Percentiles rank a stretch among this genome's conserved stretches.
Evolutionary conservation across 2,113 vertebrate genomes (phyloP).

Genomic region (Periophthalmus modestus): DNA sequence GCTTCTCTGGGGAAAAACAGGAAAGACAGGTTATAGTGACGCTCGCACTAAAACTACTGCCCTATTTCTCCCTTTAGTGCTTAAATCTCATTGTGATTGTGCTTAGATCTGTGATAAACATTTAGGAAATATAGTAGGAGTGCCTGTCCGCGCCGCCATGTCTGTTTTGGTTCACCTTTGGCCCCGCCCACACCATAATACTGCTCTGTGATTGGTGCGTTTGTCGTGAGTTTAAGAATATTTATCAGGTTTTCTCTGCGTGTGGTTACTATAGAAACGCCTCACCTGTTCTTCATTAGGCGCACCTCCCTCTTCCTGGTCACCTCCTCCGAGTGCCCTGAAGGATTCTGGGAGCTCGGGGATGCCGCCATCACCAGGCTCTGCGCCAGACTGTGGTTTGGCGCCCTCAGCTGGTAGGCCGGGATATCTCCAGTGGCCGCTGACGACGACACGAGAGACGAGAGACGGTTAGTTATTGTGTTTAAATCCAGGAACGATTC

Average conservation of each 20-base stretch:
- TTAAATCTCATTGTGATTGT: no score
- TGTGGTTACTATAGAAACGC: neutral
- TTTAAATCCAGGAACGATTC: no score
- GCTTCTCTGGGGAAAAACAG: conserved; percentile 87
- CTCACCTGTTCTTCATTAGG: conserved; percentile 92
- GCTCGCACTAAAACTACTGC: no score
- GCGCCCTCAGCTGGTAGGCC: conserved; percentile 90
- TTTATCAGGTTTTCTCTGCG: no score
- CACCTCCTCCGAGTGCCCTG: conserved; percentile 85
- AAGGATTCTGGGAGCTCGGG: conserved; percentile 83
- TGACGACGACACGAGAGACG: conserved; percentile 41
- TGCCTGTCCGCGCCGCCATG: no score
- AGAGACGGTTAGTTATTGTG: neutral
- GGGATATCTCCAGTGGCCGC: conserved; percentile 94
- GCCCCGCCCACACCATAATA: neutral
- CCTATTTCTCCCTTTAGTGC: no score
- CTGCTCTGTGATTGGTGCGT: no score
- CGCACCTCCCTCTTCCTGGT: conserved; percentile 94
- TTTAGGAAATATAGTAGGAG: no score
- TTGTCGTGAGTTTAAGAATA: no score
- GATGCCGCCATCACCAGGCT: conserved; percentile 90
- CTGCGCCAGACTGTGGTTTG: conserved; percentile 86
- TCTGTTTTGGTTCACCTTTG: no score
- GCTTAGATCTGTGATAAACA: no score
- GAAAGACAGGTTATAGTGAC: no score